Evolutionary conservation across 1,140 invertebrate genomes (phyloP).

Genomic region (Lethocerus indicus): DNA sequence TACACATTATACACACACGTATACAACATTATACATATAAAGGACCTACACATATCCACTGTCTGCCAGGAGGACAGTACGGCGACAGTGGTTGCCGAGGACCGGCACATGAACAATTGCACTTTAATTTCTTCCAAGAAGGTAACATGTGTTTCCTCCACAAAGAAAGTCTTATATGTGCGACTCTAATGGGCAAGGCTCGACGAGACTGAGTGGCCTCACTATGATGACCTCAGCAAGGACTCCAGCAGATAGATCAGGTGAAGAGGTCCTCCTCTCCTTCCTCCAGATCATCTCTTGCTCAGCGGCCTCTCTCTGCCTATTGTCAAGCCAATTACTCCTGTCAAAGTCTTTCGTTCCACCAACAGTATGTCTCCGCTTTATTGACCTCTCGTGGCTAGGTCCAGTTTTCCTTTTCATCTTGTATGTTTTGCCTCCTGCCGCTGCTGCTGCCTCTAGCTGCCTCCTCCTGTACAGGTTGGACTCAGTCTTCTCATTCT

Average conservation of each 20-base stretch:
- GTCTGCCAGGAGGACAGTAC: too few relatives aligned
- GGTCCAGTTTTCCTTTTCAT: conserved; percentile 55
- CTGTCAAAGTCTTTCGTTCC: conserved; percentile 72
- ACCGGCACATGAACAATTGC: too few relatives aligned
- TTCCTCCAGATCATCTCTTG: conserved; percentile 31
- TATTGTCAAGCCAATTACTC: conserved; percentile 37
- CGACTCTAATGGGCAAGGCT: conserved; percentile 1
- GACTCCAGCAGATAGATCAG: conserved; percentile 26
- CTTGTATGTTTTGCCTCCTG: conserved; percentile 29
- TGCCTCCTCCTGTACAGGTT: conserved; percentile 56
- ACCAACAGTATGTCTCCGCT: conserved; percentile 79
- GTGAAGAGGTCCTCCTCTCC: conserved; percentile 38
- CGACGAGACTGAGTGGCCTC: not conserved
- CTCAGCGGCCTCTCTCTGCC: conserved; percentile 30
- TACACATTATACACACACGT: too few relatives aligned
- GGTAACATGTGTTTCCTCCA: too few relatives aligned
- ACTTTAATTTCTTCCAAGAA: too few relatives aligned
- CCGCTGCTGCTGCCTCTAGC: conserved; percentile 23
- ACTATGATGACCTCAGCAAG: not conserved
- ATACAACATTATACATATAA: too few relatives aligned
- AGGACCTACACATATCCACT: too few relatives aligned
- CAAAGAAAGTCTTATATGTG: too few relatives aligned
- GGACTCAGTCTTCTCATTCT: conserved; percentile 65
- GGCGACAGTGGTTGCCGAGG: too few relatives aligned
- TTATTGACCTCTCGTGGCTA: conserved; percentile 52